Evolutionary conservation across 2,888 invertebrate genomes (phyloP), one percentile per base, ranked within the genome.

Genomic region (Globia sparganii): DNA sequence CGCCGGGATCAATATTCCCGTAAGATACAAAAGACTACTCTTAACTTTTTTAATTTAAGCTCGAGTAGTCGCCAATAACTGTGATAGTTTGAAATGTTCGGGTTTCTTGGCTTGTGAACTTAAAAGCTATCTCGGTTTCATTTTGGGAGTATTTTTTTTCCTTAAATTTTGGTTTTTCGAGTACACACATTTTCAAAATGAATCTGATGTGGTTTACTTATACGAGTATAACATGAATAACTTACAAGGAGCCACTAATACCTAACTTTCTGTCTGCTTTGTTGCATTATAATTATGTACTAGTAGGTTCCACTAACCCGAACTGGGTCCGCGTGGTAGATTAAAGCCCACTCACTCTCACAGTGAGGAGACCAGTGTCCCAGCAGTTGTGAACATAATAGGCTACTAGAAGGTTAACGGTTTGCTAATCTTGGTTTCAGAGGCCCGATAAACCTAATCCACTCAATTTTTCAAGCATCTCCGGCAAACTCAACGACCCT

Each of bases 41-140:
- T 8, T 4, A 66, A 72, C 40, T 61, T 82, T 69, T 78, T 66
- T 70, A 68, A 69, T 78, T 66, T 69, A 21, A 43, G 18, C 21
- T 53, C n/a, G 6, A 62, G 21, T 28, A 59, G 46, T 68, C 31
- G 13, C 43, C 13, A 66, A 66, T 34, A 43, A 28, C 43, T 69
- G 61, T 58, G 40, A 66, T 53, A 78, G 64, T 72, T 21, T 6
- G 28, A n/a, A 43, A 75, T 70, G 28, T 70, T 81, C 0, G 11
- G 37, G 13, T 64, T 58, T 34, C 25, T 40, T 37, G 34, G 21
- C 2, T 40, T 66, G 43, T 58, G 21, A 67, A 58, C 15, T 73
- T 25, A 49, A 25, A 56, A 68, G n/a, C 6, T 53, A 13, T 46
- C n/a, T 78, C 9, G n/a, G 18, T 40, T 49, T 21, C 28, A 53